Evolutionary conservation across 2,888 invertebrate species (phyloP).

Genomic region (Invenusta paracnida): DNA sequence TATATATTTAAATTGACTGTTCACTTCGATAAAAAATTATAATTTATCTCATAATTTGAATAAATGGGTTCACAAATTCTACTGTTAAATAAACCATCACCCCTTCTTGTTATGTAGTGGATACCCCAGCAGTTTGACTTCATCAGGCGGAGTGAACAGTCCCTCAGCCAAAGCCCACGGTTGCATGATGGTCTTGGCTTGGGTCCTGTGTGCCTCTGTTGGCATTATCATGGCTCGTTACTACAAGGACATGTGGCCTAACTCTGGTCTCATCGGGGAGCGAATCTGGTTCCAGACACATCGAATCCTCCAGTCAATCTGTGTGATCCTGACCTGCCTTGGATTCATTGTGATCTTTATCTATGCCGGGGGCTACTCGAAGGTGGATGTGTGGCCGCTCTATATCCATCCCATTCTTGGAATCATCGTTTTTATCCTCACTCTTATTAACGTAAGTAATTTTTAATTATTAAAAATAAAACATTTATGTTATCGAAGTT

Average conservation of each 20-base stretch:
- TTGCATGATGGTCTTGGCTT: slow-evolving; percentile 58
- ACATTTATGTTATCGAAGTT: too few species aligned
- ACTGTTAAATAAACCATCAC: too few species aligned
- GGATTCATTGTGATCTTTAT: slow-evolving; percentile 57
- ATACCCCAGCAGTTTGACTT: neutral
- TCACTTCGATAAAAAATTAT: too few species aligned
- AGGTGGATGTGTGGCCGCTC: slow-evolving; percentile 48
- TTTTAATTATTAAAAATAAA: too few species aligned
- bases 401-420: slow-evolving; percentile 60
- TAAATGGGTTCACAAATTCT: too few species aligned
- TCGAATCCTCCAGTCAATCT: slow-evolving; percentile 49
- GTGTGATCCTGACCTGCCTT: slow-evolving; percentile 50
- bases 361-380: slow-evolving; percentile 52
- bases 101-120: neutral
- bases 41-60: too few species aligned
- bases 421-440: slow-evolving; percentile 57
- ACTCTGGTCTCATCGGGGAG: slow-evolving; percentile 51
- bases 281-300: slow-evolving; percentile 59
- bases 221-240: slow-evolving; percentile 57
- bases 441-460: slow-evolving; percentile 59
- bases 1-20: too few species aligned
- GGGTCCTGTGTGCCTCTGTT: slow-evolving; percentile 57
- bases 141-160: neutral
- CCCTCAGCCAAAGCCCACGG: slow-evolving; percentile 48
- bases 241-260: slow-evolving; percentile 58